Conservation (phyloP, 92 coral and sea anemone genomes). For the Paragorgia papillata region DNA sequence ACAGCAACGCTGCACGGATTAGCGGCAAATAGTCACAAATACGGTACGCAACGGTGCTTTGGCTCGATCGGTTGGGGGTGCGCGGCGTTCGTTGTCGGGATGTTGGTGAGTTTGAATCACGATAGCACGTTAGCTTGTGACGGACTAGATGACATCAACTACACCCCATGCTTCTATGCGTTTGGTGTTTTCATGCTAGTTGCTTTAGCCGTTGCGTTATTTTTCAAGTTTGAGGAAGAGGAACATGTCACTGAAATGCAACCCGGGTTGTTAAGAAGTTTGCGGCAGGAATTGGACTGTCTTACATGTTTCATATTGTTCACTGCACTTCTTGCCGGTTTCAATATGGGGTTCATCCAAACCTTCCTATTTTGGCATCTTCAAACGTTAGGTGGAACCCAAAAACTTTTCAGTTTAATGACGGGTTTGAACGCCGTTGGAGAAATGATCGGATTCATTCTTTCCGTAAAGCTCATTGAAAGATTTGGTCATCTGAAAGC, state of each 20-base stretch:
- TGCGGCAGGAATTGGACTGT: conserved; percentile 2
- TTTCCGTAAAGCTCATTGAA: conserved; percentile 33
- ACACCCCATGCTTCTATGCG: conserved; percentile 35
- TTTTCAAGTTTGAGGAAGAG: conserved; percentile 18
- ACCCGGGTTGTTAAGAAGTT: background rate
- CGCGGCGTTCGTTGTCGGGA: conserved; percentile 24
- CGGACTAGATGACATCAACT: conserved; percentile 31
- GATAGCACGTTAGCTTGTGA: conserved; percentile 22
- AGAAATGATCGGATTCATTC: conserved; percentile 35
- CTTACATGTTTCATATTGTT: conserved; percentile 25
- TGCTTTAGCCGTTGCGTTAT: conserved; percentile 3
- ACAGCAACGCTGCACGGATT: conserved; percentile 30
- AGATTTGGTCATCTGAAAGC: conserved; percentile 36
- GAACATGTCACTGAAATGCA: background rate
- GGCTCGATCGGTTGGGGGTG: conserved; percentile 41
- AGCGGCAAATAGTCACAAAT: conserved; percentile 18
- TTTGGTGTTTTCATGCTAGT: conserved; percentile 34
- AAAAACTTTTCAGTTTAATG: conserved; percentile 24
- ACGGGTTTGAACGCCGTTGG: conserved; percentile 39
- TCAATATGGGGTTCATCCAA: conserved; percentile 40
- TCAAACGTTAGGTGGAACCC: conserved; percentile 30
- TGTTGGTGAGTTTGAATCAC: conserved; percentile 31
- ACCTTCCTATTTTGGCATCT: conserved; percentile 42
- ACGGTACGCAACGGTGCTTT: conserved; percentile 31
- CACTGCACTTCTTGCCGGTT: conserved; percentile 18